Evolutionary conservation across 1,140 invertebrate genomes (phyloP), one percentile per base, ranked within the genome.

Genomic region (Apis laboriosa): DNA sequence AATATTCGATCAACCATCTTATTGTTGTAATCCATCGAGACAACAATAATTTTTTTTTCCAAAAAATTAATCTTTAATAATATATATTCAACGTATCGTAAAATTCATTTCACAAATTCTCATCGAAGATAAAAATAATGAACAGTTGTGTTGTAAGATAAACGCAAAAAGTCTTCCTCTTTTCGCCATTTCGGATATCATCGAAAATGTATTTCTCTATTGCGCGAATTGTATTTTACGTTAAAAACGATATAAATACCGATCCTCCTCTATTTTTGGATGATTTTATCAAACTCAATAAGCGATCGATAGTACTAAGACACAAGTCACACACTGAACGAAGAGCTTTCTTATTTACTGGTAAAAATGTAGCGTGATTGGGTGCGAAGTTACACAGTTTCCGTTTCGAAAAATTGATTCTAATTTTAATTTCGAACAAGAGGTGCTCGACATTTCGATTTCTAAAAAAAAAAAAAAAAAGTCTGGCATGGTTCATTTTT

Each of bases 241-340:
- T 77, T 67, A 82, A 76, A 82, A 77, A 77, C 49, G 64, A 82
- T 77, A 82, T 24, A 82, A 82, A 77, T 51, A 80, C 2, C 71
- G 9, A 28, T 60, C 19, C 2, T 12, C 1, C 43, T 15, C 34
- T 24, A 12, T 43, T 13, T 19, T 12, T 9, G 56, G 63, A 43
- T 34, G 24, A 77, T 19, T 68, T 60, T n/a, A 28, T 60, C 43
- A 76, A 68, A 82, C 80, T 34, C 73, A 82, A 77, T 49, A 77
- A 77, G 55, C 64, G 77, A 80, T 63, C 28, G 70, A 80, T 53
- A 73, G 68, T 53, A 28, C 55, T 71, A 61, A 60, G 43, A 71
- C 49, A 55, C 68, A 49, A 63, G 68, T 80, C 71, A 80, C 71
- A 80, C 78, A 64, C 58, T 43, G 80, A 81, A 67, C 24, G 15